These are phyloP conservation scores for Ligdia adustata DNA, from an alignment of 2,888 invertebrate genomes.

Conservation along the genomic window DNA sequence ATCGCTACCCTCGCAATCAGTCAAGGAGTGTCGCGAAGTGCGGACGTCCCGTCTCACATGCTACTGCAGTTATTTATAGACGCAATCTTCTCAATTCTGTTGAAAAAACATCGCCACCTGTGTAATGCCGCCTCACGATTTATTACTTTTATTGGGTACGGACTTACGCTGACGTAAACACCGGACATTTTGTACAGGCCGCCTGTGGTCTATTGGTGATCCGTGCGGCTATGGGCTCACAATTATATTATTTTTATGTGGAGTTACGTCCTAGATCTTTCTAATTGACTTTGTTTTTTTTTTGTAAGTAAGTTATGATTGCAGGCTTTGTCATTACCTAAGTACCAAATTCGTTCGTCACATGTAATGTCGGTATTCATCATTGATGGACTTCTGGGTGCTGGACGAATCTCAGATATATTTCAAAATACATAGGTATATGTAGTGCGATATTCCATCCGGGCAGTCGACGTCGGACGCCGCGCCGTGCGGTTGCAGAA, in stretches of 20 bases:
- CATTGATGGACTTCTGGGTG: no score
- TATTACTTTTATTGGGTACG: slow-evolving; percentile 65
- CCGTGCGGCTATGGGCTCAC: slow-evolving; percentile 28
- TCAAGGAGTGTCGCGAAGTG: slow-evolving; percentile 59
- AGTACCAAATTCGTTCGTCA: no score
- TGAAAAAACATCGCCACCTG: slow-evolving; percentile 64
- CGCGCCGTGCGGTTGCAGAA: slow-evolving; percentile 44
- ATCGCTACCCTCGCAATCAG: slow-evolving; percentile 67
- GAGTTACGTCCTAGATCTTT: no score
- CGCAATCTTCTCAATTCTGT: slow-evolving; percentile 68
- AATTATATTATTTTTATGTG: no score
- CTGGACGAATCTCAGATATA: no score
- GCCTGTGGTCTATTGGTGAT: slow-evolving; percentile 31
- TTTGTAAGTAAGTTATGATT: slow-evolving; percentile 45
- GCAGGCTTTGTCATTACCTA: slow-evolving; percentile 3
- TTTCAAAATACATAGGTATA: no score
- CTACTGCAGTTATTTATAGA: slow-evolving; percentile 72
- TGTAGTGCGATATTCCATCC: no score
- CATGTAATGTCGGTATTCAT: no score
- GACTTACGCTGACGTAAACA: slow-evolving; percentile 56
- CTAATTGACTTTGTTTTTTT: slow-evolving; percentile 27
- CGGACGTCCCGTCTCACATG: slow-evolving; percentile 61
- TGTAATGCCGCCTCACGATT: slow-evolving; percentile 58
- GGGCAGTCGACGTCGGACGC: slow-evolving; percentile 18
- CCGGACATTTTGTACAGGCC: slow-evolving; percentile 42